Percentiles rank a stretch among this genome's conserved stretches.
Evolutionary conservation across 2,113 vertebrate species (phyloP).

Genomic region (Lates calcarifer): DNA sequence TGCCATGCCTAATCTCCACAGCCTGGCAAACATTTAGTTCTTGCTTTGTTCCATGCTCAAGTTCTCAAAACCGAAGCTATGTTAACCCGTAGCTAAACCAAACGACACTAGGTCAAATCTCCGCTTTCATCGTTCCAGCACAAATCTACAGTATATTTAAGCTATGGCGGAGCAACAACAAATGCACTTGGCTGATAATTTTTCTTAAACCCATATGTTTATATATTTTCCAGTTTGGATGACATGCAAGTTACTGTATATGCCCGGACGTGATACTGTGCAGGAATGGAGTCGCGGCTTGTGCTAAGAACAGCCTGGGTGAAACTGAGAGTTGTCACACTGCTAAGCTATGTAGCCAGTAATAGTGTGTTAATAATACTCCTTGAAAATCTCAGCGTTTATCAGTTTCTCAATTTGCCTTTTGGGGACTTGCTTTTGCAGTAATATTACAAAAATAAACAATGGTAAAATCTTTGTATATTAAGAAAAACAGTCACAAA

Average conservation of each 20-base stretch:
- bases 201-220: constrained; percentile 1
- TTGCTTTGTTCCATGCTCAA: constrained; percentile 58
- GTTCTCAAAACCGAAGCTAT: constrained; percentile 42
- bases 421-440: not conserved
- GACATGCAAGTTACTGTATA: constrained; percentile 2
- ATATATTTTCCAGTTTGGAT: constrained; percentile 13
- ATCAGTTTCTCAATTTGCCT: constrained; percentile 11
- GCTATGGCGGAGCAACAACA: not conserved
- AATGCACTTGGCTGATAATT: not conserved
- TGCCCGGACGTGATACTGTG: constrained; percentile 10
- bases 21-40: constrained; percentile 58
- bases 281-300: constrained; percentile 15
- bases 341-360: constrained; percentile 21
- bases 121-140: constrained; percentile 28
- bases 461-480: not conserved
- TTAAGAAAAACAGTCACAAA: not conserved
- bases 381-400: constrained; percentile 30
- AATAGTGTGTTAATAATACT: constrained; percentile 40
- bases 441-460: not conserved
- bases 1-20: constrained; percentile 53
- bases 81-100: constrained; percentile 26
- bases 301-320: constrained; percentile 46
- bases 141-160: constrained; percentile 5
- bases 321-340: constrained; percentile 37
- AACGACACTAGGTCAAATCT: constrained; percentile 33